Evolutionary conservation across 1,140 invertebrate species (phyloP), one percentile per base, ranked within the genome.

Genomic region (Chironomus striatipennis): DNA sequence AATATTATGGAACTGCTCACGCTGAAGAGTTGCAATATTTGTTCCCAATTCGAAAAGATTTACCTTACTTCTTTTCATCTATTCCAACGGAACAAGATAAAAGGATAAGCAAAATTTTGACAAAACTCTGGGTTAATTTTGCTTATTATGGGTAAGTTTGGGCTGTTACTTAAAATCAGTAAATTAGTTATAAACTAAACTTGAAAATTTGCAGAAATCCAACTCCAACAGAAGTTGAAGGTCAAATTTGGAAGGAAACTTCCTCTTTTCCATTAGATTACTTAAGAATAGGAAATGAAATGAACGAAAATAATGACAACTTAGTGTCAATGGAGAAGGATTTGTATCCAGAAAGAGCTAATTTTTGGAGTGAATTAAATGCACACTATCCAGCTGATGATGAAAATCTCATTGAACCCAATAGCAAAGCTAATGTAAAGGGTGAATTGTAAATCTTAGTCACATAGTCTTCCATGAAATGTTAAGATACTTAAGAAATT

Each of bases 11-110:
- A 85, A 79, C 79, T 76, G 89, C 87, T 73, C 90, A 92, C 79
- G 89, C 89, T 1, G 90, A 92, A 76, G 90, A 92, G 74, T 80
- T 91, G 18, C 89, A 90, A 77, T 90, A 90, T 79, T 77, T 91
- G 0, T 92, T 92, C 76, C 90, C 90, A 0, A 86, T 91, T 42
- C 84, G 83, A 0, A 84, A 85, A 74, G 83, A 85, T 74, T 78
- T 89, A 2, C 65, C 5, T 20, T 70, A 70, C 18, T 89, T 88
- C 75, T 81, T 83, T 1, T 83, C 86, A 67, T 81, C 78, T 1
- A 76, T 78, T 12, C 78, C 85, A 6, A 85, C 78, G 7, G 77
- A 82, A 10, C 78, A 83, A 20, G 88, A 89, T 77, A 77, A 84
- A 3, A 77, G 81, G 76, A 80, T 88, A 8, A 79, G 85, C 0